Conservation (phyloP, 2,113 vertebrate genomes). For the Xiphias gladius region DNA sequence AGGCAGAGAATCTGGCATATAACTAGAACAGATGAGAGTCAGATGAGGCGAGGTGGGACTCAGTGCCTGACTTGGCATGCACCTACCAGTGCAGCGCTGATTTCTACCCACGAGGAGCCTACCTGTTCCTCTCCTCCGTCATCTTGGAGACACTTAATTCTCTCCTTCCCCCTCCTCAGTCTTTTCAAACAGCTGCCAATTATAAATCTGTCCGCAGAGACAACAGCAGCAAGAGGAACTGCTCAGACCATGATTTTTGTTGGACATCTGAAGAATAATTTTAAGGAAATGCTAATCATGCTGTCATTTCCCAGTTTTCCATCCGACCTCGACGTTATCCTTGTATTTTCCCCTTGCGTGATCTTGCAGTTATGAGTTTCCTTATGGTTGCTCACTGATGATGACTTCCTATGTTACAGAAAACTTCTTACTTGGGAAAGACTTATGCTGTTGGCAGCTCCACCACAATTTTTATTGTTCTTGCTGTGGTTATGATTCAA, state of each 20-base stretch:
- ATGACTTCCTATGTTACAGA: not conserved
- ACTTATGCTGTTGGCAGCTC: slow-evolving; percentile 17
- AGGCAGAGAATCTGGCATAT: not conserved
- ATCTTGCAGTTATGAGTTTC: not conserved
- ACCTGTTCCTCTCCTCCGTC: not conserved
- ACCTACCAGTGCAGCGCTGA: not conserved
- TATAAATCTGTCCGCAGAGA: slow-evolving; percentile 11
- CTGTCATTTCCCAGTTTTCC: not conserved
- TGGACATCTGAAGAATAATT: not conserved
- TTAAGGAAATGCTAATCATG: not conserved
- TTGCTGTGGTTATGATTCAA: slow-evolving; percentile 25
- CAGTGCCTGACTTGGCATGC: no score
- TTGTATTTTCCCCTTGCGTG: not conserved
- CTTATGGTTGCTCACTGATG: not conserved
- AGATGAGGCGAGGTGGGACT: not conserved
- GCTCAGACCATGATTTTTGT: not conserved
- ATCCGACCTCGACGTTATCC: not conserved
- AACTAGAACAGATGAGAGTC: not conserved
- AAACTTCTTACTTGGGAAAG: not conserved
- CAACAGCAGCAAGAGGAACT: not conserved
- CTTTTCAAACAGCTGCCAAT: not conserved
- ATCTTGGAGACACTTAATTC: not conserved
- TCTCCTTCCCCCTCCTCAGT: not conserved
- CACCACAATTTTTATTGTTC: slow-evolving; percentile 22
- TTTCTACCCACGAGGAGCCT: not conserved